Conservation (phyloP, 2,113 vertebrate genomes). For the Ursus arctos region DNA sequence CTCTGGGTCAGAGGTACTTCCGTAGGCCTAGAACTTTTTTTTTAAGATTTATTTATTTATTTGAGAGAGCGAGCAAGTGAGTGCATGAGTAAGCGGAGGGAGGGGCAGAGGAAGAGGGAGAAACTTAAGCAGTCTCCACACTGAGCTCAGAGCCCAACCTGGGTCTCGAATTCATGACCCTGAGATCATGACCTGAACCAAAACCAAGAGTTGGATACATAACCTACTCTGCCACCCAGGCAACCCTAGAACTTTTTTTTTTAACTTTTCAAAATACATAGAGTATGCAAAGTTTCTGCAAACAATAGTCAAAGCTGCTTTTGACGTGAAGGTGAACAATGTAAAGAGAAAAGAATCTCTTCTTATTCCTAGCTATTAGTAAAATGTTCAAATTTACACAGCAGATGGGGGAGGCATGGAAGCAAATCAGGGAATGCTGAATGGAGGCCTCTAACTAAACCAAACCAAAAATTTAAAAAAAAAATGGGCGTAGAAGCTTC, state of each 20-base stretch:
- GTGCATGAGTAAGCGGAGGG: not conserved
- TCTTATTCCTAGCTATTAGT: not conserved
- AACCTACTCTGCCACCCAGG: not conserved
- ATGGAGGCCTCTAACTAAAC: not conserved
- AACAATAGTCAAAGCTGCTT: conserved; percentile 39
- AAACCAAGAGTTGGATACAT: not conserved
- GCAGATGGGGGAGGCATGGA: not conserved
- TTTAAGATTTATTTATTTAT: not conserved
- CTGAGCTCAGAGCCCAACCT: not conserved
- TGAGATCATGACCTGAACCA: not conserved
- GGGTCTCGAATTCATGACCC: not conserved
- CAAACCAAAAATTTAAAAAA: not conserved
- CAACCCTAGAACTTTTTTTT: not conserved
- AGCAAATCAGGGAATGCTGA: not conserved
- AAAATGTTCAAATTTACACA: not conserved
- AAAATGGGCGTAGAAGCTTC: not conserved
- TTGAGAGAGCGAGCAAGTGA: not conserved
- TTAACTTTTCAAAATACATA: conserved; percentile 34
- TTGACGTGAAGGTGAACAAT: conserved; percentile 4
- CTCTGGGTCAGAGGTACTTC: not conserved
- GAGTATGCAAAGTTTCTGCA: not conserved
- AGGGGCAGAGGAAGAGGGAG: not conserved
- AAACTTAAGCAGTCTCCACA: not conserved
- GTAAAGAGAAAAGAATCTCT: not conserved
- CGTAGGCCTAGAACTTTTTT: not conserved